These are phyloP conservation scores for Lampris megalopsis DNA, from an alignment of 2,113 vertebrate genomes.

Conservation along the genomic window DNA sequence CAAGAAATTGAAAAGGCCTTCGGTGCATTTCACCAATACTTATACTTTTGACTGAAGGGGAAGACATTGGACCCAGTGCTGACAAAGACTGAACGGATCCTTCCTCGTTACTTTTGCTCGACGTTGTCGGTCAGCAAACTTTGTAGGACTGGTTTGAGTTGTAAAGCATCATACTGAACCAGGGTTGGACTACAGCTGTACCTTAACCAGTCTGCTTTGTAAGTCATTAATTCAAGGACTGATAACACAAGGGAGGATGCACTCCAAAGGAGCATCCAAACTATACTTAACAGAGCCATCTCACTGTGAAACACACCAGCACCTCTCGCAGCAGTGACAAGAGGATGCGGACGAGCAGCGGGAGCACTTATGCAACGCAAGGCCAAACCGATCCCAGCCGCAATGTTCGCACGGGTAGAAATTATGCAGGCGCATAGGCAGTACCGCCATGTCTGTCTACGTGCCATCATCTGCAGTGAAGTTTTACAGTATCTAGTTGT, in stretches of 20 bases:
- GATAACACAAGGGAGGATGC: neutral
- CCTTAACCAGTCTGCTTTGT: conserved; percentile 1
- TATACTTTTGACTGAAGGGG: conserved; percentile 64
- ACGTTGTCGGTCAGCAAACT: conserved; percentile 39
- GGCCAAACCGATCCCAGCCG: conserved; percentile 26
- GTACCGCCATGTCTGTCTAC: conserved; percentile 10
- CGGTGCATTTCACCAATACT: conserved; percentile 55
- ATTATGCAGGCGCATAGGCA: conserved; percentile 47
- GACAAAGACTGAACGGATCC: conserved; percentile 27
- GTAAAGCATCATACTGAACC: conserved; percentile 48
- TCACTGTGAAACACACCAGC: conserved; percentile 73
- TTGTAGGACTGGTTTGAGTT: conserved; percentile 33
- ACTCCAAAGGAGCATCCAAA: conserved; percentile 40
- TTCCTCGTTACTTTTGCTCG: conserved; percentile 51
- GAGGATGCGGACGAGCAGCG: neutral
- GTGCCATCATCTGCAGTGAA: conserved; percentile 12
- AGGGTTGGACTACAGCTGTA: conserved; percentile 7
- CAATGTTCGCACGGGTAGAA: neutral
- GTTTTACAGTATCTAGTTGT: conserved; percentile 2
- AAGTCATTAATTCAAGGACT: conserved; percentile 30
- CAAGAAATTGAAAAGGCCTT: no score
- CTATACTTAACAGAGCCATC: conserved; percentile 51
- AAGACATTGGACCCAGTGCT: conserved; percentile 47
- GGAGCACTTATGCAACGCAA: neutral
- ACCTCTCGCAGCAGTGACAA: conserved; percentile 18